Conservation (phyloP, 2,888 invertebrate species). For the Linnaemya tessellans region DNA sequence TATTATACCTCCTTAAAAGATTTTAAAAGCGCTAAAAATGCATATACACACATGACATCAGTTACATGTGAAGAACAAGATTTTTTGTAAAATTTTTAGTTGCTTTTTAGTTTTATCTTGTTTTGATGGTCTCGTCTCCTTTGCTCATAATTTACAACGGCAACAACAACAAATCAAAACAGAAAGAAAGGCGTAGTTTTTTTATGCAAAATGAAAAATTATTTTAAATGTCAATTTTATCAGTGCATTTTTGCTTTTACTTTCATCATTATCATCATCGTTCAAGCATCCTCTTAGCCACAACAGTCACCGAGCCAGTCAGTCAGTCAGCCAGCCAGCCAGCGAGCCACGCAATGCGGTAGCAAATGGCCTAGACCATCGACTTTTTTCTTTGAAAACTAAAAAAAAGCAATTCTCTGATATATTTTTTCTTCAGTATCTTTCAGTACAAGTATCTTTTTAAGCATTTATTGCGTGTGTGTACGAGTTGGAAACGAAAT, state of each 20-base stretch:
- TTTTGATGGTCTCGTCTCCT: constrained; percentile 14
- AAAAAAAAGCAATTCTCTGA: constrained; percentile 29
- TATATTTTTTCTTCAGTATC: constrained; percentile 36
- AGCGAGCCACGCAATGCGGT: constrained; percentile 68
- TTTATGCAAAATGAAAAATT: constrained; percentile 58
- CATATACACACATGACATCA: constrained; percentile 17
- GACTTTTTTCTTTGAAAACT: constrained; percentile 36
- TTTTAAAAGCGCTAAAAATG: neutral
- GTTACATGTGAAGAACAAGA: constrained; percentile 15
- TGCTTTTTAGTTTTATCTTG: constrained; percentile 30
- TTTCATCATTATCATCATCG: constrained; percentile 54
- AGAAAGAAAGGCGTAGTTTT: constrained; percentile 34
- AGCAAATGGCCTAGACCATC: constrained; percentile 69
- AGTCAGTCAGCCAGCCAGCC: too few relatives aligned
- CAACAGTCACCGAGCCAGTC: constrained; percentile 38
- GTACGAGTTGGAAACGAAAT: constrained; percentile 39
- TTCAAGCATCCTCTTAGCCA: constrained; percentile 47
- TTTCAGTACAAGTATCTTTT: constrained; percentile 25
- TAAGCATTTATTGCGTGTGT: constrained; percentile 55
- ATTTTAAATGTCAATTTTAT: constrained; percentile 65
- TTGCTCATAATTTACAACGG: constrained; percentile 39
- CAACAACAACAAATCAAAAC: constrained; percentile 19
- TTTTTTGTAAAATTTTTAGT: neutral
- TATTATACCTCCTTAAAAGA: neutral
- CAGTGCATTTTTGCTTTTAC: constrained; percentile 64